Percentiles rank a stretch among this genome's conserved stretches.
These are phyloP conservation scores for Tympanoctomys barrerae DNA, from an alignment of 2,797 vertebrate genomes.

Conservation along the genomic window DNA sequence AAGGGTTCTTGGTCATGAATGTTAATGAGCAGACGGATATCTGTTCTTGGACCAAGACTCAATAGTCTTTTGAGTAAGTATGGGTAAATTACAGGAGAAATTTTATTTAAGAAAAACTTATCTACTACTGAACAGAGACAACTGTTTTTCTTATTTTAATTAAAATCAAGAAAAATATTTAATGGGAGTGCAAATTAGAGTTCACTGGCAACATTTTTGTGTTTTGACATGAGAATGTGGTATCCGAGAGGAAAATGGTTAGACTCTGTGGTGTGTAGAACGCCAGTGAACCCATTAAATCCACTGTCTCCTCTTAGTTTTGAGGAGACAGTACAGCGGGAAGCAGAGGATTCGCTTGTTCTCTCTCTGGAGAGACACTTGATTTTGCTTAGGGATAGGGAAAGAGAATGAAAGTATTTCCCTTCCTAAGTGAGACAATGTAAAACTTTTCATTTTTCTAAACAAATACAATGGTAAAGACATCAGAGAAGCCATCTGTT, in stretches of 20 bases:
- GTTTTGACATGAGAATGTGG: background rate
- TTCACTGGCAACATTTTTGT: slow-evolving; percentile 21
- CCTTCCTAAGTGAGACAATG: background rate
- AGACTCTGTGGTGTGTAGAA: background rate
- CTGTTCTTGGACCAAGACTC: slow-evolving; percentile 81
- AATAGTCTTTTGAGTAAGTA: slow-evolving; percentile 82
- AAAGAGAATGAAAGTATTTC: background rate
- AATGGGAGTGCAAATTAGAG: slow-evolving; percentile 71
- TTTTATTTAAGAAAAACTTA: slow-evolving; percentile 82
- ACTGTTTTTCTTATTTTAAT: slow-evolving; percentile 72
- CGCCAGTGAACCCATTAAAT: background rate
- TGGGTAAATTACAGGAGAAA: slow-evolving; percentile 76
- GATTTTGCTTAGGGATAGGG: background rate
- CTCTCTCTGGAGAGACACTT: background rate
- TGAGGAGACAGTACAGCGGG: background rate
- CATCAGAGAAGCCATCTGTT: background rate
- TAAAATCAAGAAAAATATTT: slow-evolving; percentile 73
- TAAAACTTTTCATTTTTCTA: background rate
- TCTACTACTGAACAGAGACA: slow-evolving; percentile 75
- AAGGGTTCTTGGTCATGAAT: slow-evolving; percentile 85
- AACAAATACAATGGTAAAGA: background rate
- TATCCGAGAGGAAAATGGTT: background rate
- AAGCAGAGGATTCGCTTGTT: background rate
- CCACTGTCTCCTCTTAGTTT: background rate
- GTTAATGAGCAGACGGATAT: slow-evolving; percentile 85